Conservation (phyloP, 2,113 vertebrate genomes). For the Hippolais icterina region DNA sequence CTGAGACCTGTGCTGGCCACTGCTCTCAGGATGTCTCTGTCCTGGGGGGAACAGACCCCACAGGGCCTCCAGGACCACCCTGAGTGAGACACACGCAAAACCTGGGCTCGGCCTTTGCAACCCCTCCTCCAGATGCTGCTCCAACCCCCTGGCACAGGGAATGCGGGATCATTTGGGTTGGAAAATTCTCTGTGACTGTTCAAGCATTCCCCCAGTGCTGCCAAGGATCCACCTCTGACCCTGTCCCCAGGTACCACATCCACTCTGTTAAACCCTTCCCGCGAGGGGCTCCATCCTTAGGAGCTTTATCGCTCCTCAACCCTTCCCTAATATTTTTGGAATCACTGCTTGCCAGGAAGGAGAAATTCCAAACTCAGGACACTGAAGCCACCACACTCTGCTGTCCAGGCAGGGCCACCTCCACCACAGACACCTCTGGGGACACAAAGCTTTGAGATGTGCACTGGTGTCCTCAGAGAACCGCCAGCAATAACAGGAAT, state of each 20-base stretch:
- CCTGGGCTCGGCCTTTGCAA: background rate
- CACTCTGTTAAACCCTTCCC: background rate
- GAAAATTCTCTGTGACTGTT: background rate
- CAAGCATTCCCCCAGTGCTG: background rate
- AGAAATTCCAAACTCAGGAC: background rate
- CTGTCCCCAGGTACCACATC: background rate
- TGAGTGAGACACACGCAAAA: background rate
- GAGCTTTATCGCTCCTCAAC: accelerated
- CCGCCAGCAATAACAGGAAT: background rate
- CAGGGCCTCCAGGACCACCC: background rate
- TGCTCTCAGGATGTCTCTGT: background rate
- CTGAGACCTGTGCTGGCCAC: background rate
- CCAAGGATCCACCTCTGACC: background rate
- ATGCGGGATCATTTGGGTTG: accelerated
- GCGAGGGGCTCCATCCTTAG: background rate
- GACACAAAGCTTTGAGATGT: background rate
- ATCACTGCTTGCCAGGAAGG: background rate
- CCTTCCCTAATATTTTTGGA: background rate
- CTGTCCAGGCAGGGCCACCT: background rate
- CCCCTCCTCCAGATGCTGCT: background rate
- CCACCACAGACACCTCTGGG: background rate
- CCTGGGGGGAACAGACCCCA: background rate
- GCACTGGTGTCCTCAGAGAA: background rate
- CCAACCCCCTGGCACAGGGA: background rate
- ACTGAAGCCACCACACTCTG: background rate